A percentile compares a stretch with the other conserved stretches of the same genome.
phyloP scores from a whole-genome alignment of 2,888 invertebrate genomes.

The Microctonus hyperodae region DNA sequence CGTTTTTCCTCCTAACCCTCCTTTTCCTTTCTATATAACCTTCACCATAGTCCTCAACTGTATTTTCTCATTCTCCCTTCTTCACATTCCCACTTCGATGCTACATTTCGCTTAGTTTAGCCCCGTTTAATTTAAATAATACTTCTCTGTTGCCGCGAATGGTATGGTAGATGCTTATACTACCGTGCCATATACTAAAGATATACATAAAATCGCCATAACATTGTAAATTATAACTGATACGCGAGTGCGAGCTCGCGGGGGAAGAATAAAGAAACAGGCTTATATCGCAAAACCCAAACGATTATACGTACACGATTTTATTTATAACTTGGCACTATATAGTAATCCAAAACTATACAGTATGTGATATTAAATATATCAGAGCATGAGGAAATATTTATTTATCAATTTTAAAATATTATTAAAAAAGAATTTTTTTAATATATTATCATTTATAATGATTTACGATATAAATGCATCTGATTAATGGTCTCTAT shows the following conservation, averaged over 20 bases:
- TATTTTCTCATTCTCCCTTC: constrained; percentile 39
- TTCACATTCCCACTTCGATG: constrained; percentile 40
- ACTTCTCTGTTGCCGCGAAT: constrained; percentile 55
- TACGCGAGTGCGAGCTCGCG: constrained; percentile 44
- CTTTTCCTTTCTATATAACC: constrained; percentile 30
- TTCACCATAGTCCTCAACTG: constrained; percentile 37
- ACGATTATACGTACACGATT: constrained; percentile 18
- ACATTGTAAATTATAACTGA: constrained; percentile 64
- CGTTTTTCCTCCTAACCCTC: not conserved
- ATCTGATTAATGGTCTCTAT: constrained; percentile 31
- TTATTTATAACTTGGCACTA: not conserved
- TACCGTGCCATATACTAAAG: constrained; percentile 37
- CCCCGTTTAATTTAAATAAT: constrained; percentile 65
- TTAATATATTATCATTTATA: no score
- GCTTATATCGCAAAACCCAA: constrained; percentile 56
- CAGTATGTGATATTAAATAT: no score
- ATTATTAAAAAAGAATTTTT: no score
- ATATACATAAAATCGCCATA: constrained; percentile 65
- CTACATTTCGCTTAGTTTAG: constrained; percentile 61
- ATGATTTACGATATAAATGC: not conserved
- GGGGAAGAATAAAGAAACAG: not conserved
- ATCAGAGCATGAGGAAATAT: no score
- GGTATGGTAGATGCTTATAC: not conserved
- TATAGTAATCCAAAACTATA: not conserved
- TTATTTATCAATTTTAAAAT: no score